Base-by-base conservation (phyloP, 2,797 vertebrate species). In the Arrhamphus sclerolepis region DNA sequence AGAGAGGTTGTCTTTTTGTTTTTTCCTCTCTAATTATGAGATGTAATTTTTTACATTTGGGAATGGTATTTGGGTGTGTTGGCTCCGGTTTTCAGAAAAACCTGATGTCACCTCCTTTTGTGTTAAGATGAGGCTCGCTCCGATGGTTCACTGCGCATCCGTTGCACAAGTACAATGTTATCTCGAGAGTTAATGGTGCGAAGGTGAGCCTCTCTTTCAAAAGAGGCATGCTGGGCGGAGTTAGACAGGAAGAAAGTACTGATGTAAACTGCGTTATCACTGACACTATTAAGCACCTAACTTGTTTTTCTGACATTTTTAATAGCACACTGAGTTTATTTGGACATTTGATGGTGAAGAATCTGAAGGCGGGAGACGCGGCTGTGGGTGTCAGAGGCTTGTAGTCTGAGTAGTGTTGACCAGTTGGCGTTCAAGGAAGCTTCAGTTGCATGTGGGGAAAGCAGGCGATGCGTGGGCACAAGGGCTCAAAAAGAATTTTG, bases 41-140 rank as follows among this genome's bases (percentile, higher is more conserved):
- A n/a, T n/a, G n/a, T n/a, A n/a, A 26, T 26, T 26, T 55, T 19
- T 38, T 38, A 13, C n/a, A 68, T 65, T 66, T 55, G 31, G 46
- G 9, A 65, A 42, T 2, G 8, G 46, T 20, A 20, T 42, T 21
- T 14, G 16, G 40, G 46, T 53, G 52, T 20, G 13, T 78, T 78
- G 83, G 81, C 82, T 78, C 84, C 84, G 64, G 69, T 56, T 75
- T 79, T 78, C 14, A 24, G 44, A 73, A 66, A 54, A 70, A 50
- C 43, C 50, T 43, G 50, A 51, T 46, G 11, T 54, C 50, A 51
- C 43, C 21, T 48, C 19, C 41, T 44, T 29, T 14, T 53, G 56
- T 43, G 38, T 51, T 41, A 21, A 69, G 49, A 39, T 34, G 31
- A 56, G 14, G 14, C 4, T 57, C 56, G 60, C 14, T 31, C 47